These are phyloP conservation scores for Palloptera scutellata DNA, from an alignment of 2,888 invertebrate species.

Conservation along the genomic window DNA sequence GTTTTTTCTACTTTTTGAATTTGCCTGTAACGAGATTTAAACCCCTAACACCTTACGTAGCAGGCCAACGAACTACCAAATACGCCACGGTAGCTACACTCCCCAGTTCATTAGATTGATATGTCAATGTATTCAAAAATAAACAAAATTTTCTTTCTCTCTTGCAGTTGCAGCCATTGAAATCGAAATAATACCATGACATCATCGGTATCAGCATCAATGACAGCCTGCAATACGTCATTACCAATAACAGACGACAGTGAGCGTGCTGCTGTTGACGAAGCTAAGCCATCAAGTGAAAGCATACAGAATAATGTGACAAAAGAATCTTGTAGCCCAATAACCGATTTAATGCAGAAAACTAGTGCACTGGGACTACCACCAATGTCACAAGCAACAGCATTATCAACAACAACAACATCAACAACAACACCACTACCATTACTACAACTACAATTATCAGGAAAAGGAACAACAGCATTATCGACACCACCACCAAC, in stretches of 20 bases:
- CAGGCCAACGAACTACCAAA: too few relatives aligned
- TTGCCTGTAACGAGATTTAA: too few relatives aligned
- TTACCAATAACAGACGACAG: conserved; percentile 9
- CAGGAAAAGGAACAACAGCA: conserved; percentile 28
- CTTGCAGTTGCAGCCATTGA: conserved; percentile 34
- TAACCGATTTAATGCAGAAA: conserved; percentile 33
- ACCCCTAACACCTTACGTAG: too few relatives aligned
- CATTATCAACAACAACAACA: conserved; percentile 27
- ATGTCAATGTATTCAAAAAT: too few relatives aligned
- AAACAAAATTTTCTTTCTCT: too few relatives aligned
- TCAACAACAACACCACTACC: conserved; percentile 19
- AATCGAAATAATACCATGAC: conserved; percentile 27
- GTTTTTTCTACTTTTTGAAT: too few relatives aligned
- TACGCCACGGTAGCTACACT: too few relatives aligned
- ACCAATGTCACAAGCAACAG: not conserved
- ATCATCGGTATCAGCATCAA: conserved; percentile 14
- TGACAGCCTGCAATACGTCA: conserved; percentile 18
- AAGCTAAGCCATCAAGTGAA: too few relatives aligned
- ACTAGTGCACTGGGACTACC: conserved; percentile 19
- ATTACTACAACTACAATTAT: not conserved
- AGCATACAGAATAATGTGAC: not conserved
- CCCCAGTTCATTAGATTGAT: too few relatives aligned
- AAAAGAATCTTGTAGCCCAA: conserved; percentile 31
- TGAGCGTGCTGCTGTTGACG: not conserved
- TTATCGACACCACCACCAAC: conserved; percentile 24